Base-by-base conservation (phyloP, 2,113 vertebrate genomes). In the Charina bottae region DNA sequence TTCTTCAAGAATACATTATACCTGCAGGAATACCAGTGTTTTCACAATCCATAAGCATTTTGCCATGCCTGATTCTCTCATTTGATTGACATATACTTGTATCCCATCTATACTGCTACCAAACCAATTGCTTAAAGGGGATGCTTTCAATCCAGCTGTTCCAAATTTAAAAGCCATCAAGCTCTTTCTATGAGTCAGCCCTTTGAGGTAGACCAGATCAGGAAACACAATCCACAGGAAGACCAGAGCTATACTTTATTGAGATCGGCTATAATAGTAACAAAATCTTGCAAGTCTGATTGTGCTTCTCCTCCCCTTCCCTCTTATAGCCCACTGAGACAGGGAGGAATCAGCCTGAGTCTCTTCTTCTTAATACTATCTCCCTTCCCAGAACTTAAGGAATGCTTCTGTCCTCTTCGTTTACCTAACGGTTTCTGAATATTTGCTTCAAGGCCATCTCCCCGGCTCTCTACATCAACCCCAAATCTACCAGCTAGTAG, bases 121-220 rank as follows among this genome's bases (percentile, higher is more conserved):
- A n/a, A n/a, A 86, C 68, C 86, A 88, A 89, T 59, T 93, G 90
- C 83, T 59, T 92, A 94, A 92, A 56, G 13, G 7, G 15, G 60
- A 42, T n/a, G 6, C 0, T 0, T 90, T 93, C 0, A 0, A 54
- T 23, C 89, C 93, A 90, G 28, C 13, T 55, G 26, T 8, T 19
- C 83, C 7, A 17, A n/a, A 55, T 37, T 90, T 96, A 93, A 95
- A 91, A 90, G 90, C 54, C 13, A 92, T 93, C 59, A 85, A 15
- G 1, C 0, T 0, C 3, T 93, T n/a, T 13, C 94, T 93, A 89
- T 28, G 93, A 6, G 2, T 55, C 53, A 37, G 2, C 28, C 28
- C n/a, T 87, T 12, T 58, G 17, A 49, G 42, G n/a, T 5, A 56
- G n/a, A 56, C 13, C 53, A 55, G 2, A n/a, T 53, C 12, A 28